These are phyloP conservation scores for Lipotes vexillifer DNA, from an alignment of 2,113 vertebrate genomes.

Conservation along the genomic window DNA sequence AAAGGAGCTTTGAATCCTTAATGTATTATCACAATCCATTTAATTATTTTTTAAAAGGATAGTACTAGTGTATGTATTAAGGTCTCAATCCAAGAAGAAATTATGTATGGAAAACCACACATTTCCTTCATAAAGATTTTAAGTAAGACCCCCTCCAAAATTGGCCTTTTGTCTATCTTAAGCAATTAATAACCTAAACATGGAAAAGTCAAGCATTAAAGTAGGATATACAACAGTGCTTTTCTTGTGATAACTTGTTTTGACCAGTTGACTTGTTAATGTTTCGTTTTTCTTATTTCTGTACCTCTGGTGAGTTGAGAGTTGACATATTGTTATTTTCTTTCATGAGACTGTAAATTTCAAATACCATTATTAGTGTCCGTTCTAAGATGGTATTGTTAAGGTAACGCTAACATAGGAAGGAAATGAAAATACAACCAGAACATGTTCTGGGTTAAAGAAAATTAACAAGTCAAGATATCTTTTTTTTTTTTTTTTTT, in stretches of 20 bases:
- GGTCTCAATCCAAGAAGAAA: not conserved
- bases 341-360: not conserved
- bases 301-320: not conserved
- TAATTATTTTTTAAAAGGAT: not conserved
- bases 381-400: not conserved
- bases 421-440: not conserved
- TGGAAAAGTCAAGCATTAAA: not conserved
- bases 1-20: not conserved
- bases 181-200: not conserved
- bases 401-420: slow-evolving; percentile 28
- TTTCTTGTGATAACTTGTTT: not conserved
- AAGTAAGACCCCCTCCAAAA: not conserved
- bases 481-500: no score
- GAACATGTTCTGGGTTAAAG: not conserved
- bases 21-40: not conserved
- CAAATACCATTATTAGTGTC: not conserved
- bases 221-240: not conserved
- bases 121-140: not conserved
- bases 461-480: not conserved
- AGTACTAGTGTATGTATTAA: not conserved
- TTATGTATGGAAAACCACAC: not conserved
- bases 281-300: not conserved
- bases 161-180: not conserved
- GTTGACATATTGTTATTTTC: not conserved
- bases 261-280: not conserved